phyloP scores from a whole-genome alignment of 1,140 invertebrate genomes.

The Aphidius gifuensis region DNA sequence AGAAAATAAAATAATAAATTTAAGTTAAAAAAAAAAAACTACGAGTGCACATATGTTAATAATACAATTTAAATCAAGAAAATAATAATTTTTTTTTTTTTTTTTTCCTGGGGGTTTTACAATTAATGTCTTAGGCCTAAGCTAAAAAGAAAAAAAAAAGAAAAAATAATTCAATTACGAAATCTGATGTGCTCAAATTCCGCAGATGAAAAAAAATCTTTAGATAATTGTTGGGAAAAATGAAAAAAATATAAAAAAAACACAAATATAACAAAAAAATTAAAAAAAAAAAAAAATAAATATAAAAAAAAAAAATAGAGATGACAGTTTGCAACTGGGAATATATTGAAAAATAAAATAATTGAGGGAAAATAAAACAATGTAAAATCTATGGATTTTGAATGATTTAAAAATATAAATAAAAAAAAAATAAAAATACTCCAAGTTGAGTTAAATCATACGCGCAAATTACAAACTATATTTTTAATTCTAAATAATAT shows the following conservation, averaged over 20 bases:
- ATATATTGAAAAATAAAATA: constrained; percentile 16
- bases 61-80: constrained; percentile 8
- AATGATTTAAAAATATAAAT: too few relatives aligned
- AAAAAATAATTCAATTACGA: constrained; percentile 31
- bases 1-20: not conserved
- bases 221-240: constrained; percentile 7
- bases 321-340: not conserved
- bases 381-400: constrained; percentile 30
- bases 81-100: constrained; percentile 4
- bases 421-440: too few relatives aligned
- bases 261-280: constrained; percentile 11
- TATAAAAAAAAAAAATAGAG: constrained; percentile 3
- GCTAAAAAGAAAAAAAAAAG: constrained; percentile 13
- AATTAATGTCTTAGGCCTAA: constrained; percentile 36
- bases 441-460: constrained; percentile 42
- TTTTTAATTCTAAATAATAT: constrained; percentile 54
- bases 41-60: constrained; percentile 16
- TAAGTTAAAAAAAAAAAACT: constrained; percentile 8
- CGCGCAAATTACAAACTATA: constrained; percentile 54
- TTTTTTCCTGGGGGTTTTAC: not conserved
- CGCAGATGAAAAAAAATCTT: constrained; percentile 18
- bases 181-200: constrained; percentile 34
- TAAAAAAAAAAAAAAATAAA: constrained; percentile 29
- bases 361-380: constrained; percentile 13
- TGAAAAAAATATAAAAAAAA: too few relatives aligned